Percentiles rank a stretch among this genome's conserved stretches.
These are phyloP conservation scores for Falco rusticolus DNA, from an alignment of 2,797 vertebrate species.

Conservation along the genomic window DNA sequence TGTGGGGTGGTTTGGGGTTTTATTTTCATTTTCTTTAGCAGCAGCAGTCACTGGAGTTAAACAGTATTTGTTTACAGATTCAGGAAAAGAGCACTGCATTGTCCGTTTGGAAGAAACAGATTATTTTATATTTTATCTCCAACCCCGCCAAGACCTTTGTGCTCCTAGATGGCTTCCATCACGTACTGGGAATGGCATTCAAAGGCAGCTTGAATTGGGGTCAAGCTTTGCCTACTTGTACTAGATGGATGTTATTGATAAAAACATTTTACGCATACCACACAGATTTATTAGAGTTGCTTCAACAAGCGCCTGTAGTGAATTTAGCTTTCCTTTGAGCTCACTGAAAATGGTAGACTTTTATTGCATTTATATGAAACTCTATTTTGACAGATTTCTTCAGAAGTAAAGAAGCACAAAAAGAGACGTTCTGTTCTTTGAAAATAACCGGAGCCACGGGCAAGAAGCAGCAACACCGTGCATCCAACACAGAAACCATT, in stretches of 20 bases:
- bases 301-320: not conserved
- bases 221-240: not conserved
- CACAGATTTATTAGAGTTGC: not conserved
- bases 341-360: not conserved
- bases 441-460: not conserved
- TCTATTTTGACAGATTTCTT: slow-evolving; percentile 70
- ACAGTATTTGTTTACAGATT: not conserved
- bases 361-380: not conserved
- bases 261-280: not conserved
- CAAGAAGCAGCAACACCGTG: not conserved
- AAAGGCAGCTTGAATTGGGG: not conserved
- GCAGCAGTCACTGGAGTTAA: not conserved
- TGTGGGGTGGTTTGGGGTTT: not conserved
- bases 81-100: not conserved
- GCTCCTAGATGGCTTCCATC: not conserved
- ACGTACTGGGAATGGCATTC: not conserved
- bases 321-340: not conserved
- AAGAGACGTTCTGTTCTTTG: not conserved
- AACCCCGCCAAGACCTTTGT: not conserved
- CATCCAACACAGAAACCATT: not conserved
- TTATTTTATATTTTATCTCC: not conserved
- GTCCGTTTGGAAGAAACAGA: not conserved
- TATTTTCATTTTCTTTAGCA: not conserved
- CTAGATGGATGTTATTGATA: not conserved
- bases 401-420: slow-evolving; percentile 30